Base-by-base conservation (phyloP, 1,140 invertebrate genomes). In the Arctopsyche grandis region DNA sequence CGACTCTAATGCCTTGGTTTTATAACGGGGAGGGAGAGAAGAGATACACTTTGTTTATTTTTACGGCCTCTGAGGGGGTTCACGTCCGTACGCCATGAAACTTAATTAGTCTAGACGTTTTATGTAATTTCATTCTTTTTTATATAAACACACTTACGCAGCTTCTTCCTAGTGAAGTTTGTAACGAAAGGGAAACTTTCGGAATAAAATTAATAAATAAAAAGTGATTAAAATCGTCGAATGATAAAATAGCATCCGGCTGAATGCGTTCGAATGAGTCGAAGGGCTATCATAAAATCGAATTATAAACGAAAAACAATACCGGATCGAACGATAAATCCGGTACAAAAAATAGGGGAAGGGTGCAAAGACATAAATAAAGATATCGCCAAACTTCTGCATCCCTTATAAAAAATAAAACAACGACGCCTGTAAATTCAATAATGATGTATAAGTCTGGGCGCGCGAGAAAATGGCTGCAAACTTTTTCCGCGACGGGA, bases 361-460 rank as follows among this genome's bases (percentile, higher is more conserved):
- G 48, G 69, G 48, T n/a, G 48, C 48, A 21, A 60, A 58, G 58
- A 79, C 69, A 69, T 69, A 69, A 58, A 77, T 77, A 77, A 69
- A 77, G 56, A 77, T 77, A 63, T 19, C 19, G 76, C 76, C 10
- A 21, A 77, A 77, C 58, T 77, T 38, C 29, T 77, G 75, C 75
- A 77, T 77, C 75, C 58, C 75, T 46, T 58, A 75, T 26, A 44
- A 58, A 75, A 74, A 76, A 66, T 24, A 60, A 76, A 76, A 76
- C 63, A 70, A 69, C 10, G 21, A 19, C 14, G 56, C 44, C 46
- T 77, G 76, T 79, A 79, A 77, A 77, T 81, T 81, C 80, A 78
- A 81, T 81, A 79, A 71, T 75, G 77, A 81, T 79, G 79, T 77
- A 76, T 79, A 78, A 71, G 66, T 24, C 71, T 58, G 10, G 24